Percentiles rank a stretch among this genome's conserved stretches.
Conservation (phyloP, 2,113 vertebrate species). For the Mastomys coucha region DNA sequence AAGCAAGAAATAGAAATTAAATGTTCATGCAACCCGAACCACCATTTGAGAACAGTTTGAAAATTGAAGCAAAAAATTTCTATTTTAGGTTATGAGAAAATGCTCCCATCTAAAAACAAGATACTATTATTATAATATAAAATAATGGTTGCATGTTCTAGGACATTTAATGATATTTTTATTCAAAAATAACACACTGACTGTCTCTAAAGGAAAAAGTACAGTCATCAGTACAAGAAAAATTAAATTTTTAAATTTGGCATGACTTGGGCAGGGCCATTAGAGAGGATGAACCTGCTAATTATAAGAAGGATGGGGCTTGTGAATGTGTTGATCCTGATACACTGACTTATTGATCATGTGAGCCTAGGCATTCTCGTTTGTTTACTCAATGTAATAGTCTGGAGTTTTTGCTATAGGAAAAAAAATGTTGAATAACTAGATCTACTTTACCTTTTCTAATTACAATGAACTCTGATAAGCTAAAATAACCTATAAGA, state of each 20-base stretch:
- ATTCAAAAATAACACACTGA: constrained; percentile 30
- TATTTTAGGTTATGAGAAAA: constrained; percentile 61
- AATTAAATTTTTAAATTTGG: neutral
- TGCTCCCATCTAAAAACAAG: constrained; percentile 34
- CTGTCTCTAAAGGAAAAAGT: neutral
- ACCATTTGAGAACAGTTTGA: neutral
- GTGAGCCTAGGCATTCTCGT: constrained; percentile 29
- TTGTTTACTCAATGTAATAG: neutral
- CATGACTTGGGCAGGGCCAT: neutral
- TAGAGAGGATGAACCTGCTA: constrained; percentile 50
- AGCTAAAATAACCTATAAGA: neutral
- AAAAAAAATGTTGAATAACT: neutral
- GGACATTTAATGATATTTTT: constrained; percentile 49
- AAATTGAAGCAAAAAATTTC: constrained; percentile 50
- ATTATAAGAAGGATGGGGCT: constrained; percentile 9
- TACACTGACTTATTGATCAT: constrained; percentile 35
- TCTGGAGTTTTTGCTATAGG: neutral
- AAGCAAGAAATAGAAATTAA: constrained; percentile 68
- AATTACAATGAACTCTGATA: neutral
- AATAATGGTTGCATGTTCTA: neutral
- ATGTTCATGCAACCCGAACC: constrained; percentile 5
- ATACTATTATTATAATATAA: neutral
- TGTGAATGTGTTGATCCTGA: constrained; percentile 56
- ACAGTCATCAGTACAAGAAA: neutral
- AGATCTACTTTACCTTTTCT: neutral